phyloP scores from a whole-genome alignment of 2,113 vertebrate species.

The Anser brachyrhynchus region DNA sequence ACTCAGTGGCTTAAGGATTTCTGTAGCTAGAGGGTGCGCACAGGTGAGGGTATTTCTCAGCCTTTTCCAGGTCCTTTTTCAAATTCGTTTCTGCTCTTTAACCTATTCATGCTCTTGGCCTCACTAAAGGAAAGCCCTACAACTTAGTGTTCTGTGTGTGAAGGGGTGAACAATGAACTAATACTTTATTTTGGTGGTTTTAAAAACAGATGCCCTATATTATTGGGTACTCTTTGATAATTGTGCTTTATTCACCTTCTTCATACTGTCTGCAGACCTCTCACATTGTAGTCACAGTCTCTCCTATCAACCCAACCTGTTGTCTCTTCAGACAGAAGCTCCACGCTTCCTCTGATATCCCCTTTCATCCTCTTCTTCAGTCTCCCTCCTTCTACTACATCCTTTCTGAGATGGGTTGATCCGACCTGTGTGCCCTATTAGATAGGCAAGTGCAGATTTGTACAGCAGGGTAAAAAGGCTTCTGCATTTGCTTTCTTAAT shows the following conservation, averaged over 20 bases:
- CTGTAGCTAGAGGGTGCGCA: neutral
- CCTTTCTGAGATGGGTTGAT: neutral
- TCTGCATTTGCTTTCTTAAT: neutral
- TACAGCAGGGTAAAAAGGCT: neutral
- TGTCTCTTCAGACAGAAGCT: neutral
- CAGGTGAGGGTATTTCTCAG: neutral
- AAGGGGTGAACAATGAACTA: neutral
- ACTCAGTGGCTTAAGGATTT: neutral
- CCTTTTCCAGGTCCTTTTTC: neutral
- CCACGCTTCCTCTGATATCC: neutral
- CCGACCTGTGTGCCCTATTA: neutral
- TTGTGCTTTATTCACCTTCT: neutral
- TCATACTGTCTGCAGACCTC: neutral
- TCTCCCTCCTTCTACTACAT: neutral
- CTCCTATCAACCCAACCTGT: neutral
- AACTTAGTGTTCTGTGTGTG: neutral
- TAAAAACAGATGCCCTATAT: neutral
- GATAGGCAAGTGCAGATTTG: neutral
- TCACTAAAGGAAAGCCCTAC: neutral
- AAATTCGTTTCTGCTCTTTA: neutral
- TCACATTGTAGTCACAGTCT: neutral
- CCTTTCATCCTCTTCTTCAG: neutral
- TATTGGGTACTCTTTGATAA: neutral
- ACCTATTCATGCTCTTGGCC: neutral
- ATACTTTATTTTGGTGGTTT: neutral